Evolutionary conservation across 2,113 vertebrate species (phyloP).

Genomic region (Echinops telfairi): DNA sequence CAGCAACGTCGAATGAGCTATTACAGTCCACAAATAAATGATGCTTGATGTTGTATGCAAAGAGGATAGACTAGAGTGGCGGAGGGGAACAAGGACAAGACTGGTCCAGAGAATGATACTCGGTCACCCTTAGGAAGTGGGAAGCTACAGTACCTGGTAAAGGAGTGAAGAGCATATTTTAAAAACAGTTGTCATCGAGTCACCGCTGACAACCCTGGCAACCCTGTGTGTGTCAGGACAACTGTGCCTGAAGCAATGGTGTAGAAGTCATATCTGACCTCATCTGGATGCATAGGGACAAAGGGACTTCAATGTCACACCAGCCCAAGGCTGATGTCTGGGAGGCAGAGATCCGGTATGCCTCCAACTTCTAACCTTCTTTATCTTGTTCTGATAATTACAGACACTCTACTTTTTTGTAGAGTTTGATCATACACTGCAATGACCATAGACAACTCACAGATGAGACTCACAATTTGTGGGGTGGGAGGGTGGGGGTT

Average conservation of each 20-base stretch:
- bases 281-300: background rate
- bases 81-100: background rate
- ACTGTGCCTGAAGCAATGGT: background rate
- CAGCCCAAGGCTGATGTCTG: too few species aligned
- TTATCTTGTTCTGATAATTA: too few species aligned
- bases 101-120: background rate
- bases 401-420: too few species aligned
- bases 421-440: too few species aligned
- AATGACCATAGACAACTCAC: too few species aligned
- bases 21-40: background rate
- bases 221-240: background rate
- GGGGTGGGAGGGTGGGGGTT: too few species aligned
- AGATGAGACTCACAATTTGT: too few species aligned
- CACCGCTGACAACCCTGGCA: background rate
- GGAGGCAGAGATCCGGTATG: too few species aligned
- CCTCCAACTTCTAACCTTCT: too few species aligned
- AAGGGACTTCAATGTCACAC: background rate
- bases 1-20: background rate
- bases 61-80: background rate
- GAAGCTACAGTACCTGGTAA: conserved; percentile 10
- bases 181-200: background rate
- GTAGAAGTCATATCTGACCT: too few species aligned
- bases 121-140: background rate
- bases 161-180: background rate
- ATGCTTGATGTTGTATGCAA: background rate